phyloP scores from a whole-genome alignment of 2,888 invertebrate genomes.

The Teleogryllus oceanicus region DNA sequence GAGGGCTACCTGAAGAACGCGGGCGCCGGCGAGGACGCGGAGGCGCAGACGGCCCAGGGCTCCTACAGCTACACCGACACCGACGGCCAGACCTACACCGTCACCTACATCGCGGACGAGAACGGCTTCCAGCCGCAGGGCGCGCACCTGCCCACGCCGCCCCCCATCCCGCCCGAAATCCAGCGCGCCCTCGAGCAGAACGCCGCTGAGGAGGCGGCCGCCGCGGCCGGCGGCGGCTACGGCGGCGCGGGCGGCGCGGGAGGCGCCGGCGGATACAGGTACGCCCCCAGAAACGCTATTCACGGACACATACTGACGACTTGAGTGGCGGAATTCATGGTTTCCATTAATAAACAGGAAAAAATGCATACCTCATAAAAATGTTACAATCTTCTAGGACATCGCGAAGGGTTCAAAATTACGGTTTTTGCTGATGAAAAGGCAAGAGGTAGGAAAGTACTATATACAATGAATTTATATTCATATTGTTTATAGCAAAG shows the following conservation, averaged over 20 bases:
- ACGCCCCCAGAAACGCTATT: no score
- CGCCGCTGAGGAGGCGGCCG: slow-evolving; percentile 34
- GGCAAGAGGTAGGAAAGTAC: no score
- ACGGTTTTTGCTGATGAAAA: no score
- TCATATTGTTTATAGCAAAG: no score
- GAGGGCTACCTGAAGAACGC: slow-evolving; percentile 55
- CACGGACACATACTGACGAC: no score
- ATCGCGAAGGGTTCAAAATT: no score
- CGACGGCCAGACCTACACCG: slow-evolving; percentile 55
- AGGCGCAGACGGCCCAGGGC: slow-evolving; percentile 47
- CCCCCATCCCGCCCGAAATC: slow-evolving; percentile 59
- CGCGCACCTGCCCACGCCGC: slow-evolving; percentile 57
- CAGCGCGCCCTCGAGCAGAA: slow-evolving; percentile 51
- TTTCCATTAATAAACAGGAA: no score
- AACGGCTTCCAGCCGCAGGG: slow-evolving; percentile 57
- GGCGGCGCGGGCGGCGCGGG: slow-evolving; percentile 2
- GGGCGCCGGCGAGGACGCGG: slow-evolving; percentile 52
- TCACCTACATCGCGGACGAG: slow-evolving; percentile 57
- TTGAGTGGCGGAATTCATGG: no score
- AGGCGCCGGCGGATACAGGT: neutral
- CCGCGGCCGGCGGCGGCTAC: neutral
- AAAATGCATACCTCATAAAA: no score
- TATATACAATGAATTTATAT: no score
- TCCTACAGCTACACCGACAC: slow-evolving; percentile 57
- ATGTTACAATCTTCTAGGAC: no score